Conservation (phyloP, 2,888 invertebrate genomes). For the Campoplex capitator region DNA sequence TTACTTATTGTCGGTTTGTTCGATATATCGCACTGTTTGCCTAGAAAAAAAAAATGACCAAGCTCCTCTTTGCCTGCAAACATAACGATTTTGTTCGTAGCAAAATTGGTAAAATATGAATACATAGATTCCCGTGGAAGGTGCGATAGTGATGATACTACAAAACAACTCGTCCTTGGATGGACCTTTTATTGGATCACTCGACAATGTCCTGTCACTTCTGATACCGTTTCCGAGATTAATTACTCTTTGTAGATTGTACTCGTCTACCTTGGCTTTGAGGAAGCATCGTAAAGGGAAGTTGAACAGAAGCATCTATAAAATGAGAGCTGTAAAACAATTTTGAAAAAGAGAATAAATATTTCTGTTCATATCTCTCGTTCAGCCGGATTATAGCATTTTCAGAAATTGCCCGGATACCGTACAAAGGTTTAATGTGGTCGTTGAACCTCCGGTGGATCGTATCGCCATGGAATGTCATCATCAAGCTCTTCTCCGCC, state of each 20-base stretch:
- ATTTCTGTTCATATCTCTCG: conserved; percentile 4
- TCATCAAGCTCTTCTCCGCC: conserved; percentile 50
- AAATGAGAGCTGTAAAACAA: conserved; percentile 2
- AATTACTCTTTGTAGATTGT: not conserved
- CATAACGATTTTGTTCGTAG: not conserved
- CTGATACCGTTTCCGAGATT: not conserved
- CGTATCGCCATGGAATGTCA: conserved; percentile 40
- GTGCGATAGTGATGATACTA: not conserved
- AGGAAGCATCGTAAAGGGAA: not conserved
- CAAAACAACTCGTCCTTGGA: not conserved
- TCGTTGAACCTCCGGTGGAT: conserved; percentile 44
- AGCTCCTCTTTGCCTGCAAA: not conserved
- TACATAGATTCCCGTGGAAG: not conserved
- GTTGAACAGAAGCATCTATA: not conserved
- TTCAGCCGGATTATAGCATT: conserved; percentile 20
- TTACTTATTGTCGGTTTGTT: conserved; percentile 23
- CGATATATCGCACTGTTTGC: not conserved
- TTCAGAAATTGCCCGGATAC: conserved; percentile 26
- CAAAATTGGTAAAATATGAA: not conserved
- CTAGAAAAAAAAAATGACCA: not conserved
- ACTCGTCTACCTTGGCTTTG: not conserved
- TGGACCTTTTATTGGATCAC: not conserved
- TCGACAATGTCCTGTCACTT: not conserved
- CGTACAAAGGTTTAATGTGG: conserved; percentile 42
- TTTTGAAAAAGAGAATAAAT: conserved; percentile 19